Evolutionary conservation across 2,113 vertebrate genomes (phyloP).

Genomic region (Eretmochelys imbricata): DNA sequence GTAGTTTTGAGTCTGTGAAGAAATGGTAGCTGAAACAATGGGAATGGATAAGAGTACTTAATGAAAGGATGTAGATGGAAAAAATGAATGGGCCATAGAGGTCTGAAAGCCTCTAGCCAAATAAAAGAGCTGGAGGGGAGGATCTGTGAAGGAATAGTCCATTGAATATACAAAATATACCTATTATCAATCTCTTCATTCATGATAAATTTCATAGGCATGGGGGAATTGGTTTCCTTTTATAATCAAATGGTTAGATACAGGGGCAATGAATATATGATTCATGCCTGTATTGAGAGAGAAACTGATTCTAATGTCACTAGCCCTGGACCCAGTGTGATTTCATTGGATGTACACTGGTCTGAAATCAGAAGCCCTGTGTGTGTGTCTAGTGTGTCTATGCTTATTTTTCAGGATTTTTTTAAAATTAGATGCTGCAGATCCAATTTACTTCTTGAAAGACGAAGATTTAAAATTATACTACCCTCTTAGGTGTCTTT

Average conservation of each 20-base stretch:
- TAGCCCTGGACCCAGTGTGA: not conserved
- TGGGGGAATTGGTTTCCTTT: not conserved
- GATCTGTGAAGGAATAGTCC: not conserved
- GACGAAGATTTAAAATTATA: not conserved
- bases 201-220: not conserved
- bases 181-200: not conserved
- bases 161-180: not conserved
- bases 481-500: not conserved
- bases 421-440: not conserved
- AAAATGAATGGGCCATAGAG: not conserved
- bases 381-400: not conserved
- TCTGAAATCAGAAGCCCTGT: too few species aligned
- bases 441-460: not conserved
- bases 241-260: not conserved
- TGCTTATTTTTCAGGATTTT: accelerated
- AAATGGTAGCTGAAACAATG: not conserved
- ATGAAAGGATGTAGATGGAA: not conserved
- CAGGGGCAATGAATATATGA: not conserved
- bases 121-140: not conserved
- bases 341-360: accelerated
- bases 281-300: accelerated
- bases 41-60: not conserved
- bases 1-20: not conserved
- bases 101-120: not conserved
- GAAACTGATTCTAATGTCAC: not conserved